Evolutionary conservation across 2,888 invertebrate genomes (phyloP), one percentile per base, ranked within the genome.

Genomic region (Merodon equestris): DNA sequence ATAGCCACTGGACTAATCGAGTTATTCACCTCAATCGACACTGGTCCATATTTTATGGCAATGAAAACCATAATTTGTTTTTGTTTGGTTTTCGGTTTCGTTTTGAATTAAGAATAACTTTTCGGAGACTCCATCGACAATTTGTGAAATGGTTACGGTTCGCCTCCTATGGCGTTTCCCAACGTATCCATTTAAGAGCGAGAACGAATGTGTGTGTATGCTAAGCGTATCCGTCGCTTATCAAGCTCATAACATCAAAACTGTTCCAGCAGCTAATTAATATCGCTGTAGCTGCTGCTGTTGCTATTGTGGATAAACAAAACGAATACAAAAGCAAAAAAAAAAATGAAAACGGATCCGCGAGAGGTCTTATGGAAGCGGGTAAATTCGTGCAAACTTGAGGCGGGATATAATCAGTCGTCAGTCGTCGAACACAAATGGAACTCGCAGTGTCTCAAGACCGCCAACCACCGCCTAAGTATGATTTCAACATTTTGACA

Each of bases 401-500:
- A 73, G 54, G 64, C 58, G 72, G 72, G 36, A 9, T 50, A 34
- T 47, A 60, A 73, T 73, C 60, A 56, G 53, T 47, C 3, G 27
- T 27, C 27, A 27, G 27, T 27, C 27, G 27, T 27, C 27, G 27
- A 7, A 27, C n/a, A n/a, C 72, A 38, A 19, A 48, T 66, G 38
- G 56, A 48, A 61, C 48, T 47, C 27, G 27, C 27, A 61, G 48
- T 71, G 61, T 56, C 71, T 51, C 64, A 34, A 27, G 27, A 27
- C 2, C 7, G 27, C 27, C 3, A 27, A 27, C 13, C 47, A 17
- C 42, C 45, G 50, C 38, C 48, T 66, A 73, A 73, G 66, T 67
- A 60, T 73, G 73, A 61, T 74, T 67, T 74, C 74, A 74, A 74
- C 74, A 74, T 74, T 74, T 74, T 74, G 67, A 74, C 60, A 74